Base-by-base conservation (phyloP, 1,140 invertebrate genomes). In the Meloidogyne exigua region DNA sequence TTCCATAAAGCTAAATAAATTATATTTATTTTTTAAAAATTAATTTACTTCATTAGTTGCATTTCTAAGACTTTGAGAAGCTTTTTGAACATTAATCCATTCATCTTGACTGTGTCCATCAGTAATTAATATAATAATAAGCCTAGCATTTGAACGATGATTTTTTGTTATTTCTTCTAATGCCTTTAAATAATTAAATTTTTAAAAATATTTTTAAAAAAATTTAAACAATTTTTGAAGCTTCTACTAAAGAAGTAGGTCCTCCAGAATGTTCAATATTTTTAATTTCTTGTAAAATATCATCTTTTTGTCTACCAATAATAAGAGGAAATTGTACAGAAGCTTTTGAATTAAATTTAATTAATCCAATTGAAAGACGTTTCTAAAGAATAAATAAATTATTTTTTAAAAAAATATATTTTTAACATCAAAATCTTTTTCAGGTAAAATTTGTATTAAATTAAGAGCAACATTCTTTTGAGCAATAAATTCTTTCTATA, bases 381-480 rank as follows among this genome's bases (percentile, higher is more conserved):
- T 80, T 76, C 76, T 57, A 83, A 57, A 2, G 23, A 66, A 26
- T 25, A 5, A 68, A 66, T 71, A 44, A 68, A 72, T 67, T 9
- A 67, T 7, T 39, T n/a, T n/a, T n/a, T 39, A 66, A 25, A 42
- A 42, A n/a, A n/a, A n/a, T n/a, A n/a, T n/a, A 73, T 13, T 10
- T 25, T 42, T 78, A 69, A 83, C 81, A 21, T 79, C 62, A 71
- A 84, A 84, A 68, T 83, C 81, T 32, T n/a, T 21, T 62, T 80
- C 76, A 12, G 83, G 83, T 18, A 84, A 72, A 42, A 82, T 81
- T 49, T 83, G 83, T 5, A 84, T 70, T 23, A 84, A 68, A 64
- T 83, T 83, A 9, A 82, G 21, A n/a, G 80, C 83, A 72, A 84
- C 85, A 57, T 85, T 83, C 66, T 84, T 84, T 67, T 83, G 81